Percentiles rank a stretch among this genome's conserved stretches.
Conservation (phyloP, 2,888 invertebrate species). For the Troglohyphantes excavatus region DNA sequence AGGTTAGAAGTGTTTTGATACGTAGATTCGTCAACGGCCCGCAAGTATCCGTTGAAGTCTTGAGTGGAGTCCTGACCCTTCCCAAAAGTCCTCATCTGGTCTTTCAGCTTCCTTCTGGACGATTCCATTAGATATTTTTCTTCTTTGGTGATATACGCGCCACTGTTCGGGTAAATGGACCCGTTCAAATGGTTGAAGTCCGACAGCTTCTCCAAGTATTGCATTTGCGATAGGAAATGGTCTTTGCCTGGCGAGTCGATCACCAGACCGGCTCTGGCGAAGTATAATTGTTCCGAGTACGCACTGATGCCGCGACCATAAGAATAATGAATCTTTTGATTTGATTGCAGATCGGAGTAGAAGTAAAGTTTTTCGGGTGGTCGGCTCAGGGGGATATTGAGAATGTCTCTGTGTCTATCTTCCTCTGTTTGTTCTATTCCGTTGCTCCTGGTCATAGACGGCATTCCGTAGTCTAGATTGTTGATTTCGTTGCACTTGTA, state of each 20-base stretch:
- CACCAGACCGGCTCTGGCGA: constrained; percentile 57
- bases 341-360: constrained; percentile 67
- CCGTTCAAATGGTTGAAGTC: constrained; percentile 66
- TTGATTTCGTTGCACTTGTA: constrained; percentile 57
- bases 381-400: constrained; percentile 56
- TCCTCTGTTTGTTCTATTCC: constrained; percentile 30
- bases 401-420: constrained; percentile 27
- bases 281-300: constrained; percentile 69
- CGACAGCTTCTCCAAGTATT: constrained; percentile 69
- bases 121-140: constrained; percentile 71
- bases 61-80: neutral
- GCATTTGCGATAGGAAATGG: constrained; percentile 59
- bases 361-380: constrained; percentile 62
- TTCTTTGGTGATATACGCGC: constrained; percentile 65
- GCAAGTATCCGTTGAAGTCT: constrained; percentile 67
- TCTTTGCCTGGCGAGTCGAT: constrained; percentile 59
- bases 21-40: no score
- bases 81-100: constrained; percentile 36
- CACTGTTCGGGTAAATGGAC: constrained; percentile 54
- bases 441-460: constrained; percentile 34
- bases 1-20: constrained; percentile 26
- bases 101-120: constrained; percentile 59
- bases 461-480: constrained; percentile 55
- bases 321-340: constrained; percentile 69
- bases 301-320: constrained; percentile 65